A percentile compares a stretch with the other conserved stretches of the same genome.
phyloP scores from a whole-genome alignment of 2,888 invertebrate genomes.

The Bibio marci region DNA sequence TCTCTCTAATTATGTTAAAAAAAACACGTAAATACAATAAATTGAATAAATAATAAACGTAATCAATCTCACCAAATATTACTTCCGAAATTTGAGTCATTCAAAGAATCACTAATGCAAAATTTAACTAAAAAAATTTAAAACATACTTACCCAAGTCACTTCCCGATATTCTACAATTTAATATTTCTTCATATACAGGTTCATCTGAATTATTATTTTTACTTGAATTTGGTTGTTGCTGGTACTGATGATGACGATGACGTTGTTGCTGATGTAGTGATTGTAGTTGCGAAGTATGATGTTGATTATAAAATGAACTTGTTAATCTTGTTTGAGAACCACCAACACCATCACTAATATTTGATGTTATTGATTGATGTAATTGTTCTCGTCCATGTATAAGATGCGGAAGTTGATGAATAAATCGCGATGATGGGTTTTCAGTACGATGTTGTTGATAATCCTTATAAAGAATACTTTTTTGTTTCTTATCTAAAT shows the following conservation, averaged over 20 bases:
- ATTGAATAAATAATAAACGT: too few species aligned
- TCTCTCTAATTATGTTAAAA: too few species aligned
- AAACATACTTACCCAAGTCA: not conserved
- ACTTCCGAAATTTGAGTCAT: too few species aligned
- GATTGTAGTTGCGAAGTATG: not conserved
- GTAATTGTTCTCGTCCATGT: not conserved
- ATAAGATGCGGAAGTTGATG: not conserved
- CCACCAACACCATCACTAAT: conserved; percentile 12
- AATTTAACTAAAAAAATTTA: too few species aligned
- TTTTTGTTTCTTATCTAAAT: too few species aligned
- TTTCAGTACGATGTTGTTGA: not conserved
- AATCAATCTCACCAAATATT: too few species aligned
- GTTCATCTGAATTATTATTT: conserved; percentile 15
- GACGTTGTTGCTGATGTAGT: too few species aligned
- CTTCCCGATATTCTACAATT: conserved; percentile 17
- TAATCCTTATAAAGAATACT: too few species aligned
- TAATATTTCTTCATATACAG: conserved; percentile 27
- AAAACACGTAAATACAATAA: too few species aligned
- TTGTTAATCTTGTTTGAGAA: too few species aligned
- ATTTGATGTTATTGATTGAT: conserved; percentile 14
- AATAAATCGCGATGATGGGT: not conserved
- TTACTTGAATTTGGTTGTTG: not conserved
- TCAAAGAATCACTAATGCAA: too few species aligned
- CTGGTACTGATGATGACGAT: not conserved
- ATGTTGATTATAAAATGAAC: too few species aligned